Base-by-base conservation (phyloP, 2,888 invertebrate species). In the Scelioninae gen. 1 region DNA sequence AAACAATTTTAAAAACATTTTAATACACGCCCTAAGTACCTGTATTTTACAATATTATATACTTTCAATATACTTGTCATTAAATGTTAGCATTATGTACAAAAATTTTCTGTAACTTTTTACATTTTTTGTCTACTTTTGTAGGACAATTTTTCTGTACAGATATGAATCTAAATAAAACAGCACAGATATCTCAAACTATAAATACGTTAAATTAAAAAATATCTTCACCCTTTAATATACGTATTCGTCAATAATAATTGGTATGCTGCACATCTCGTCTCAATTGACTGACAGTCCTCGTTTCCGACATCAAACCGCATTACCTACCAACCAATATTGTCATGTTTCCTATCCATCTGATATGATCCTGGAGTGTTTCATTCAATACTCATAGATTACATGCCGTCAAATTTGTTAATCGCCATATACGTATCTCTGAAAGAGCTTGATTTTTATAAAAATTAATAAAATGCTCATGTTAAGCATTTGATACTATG, bases 301-400 rank as follows among this genome's bases (percentile, higher is more conserved):
- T 69, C 62, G 71, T 78, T 78, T 65, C 63, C 78, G 62, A 69
- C 65, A 78, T 78, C 65, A 71, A 78, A 78, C 71, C 78, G 43
- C 78, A 71, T 78, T 78, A 71, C 47, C 77, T 78, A 51, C 47
- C 58, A 63, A 23, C 78, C 55, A 69, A 78, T 78, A 65, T 78
- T 69, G 78, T 63, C 71, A 78, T 63, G 69, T 71, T 71, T 71
- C 63, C 71, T 51, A 76, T 68, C 68, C 45, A 71, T 71, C 65
- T 65, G 63, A 65, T 63, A 63, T 49, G 51, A 55, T 69, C 62
- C 68, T 38, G 15, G 40, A 68, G 62, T 51, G 60, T 63, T 69
- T 69, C 55, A 40, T 49, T 49, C 40, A 49, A 63, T 75, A 77
- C 45, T 69, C 63, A 34, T 32, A 77, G 34, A 68, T 68, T 49